These are phyloP conservation scores for Nephila pilipes DNA, from an alignment of 1,140 invertebrate genomes.

Conservation along the genomic window DNA sequence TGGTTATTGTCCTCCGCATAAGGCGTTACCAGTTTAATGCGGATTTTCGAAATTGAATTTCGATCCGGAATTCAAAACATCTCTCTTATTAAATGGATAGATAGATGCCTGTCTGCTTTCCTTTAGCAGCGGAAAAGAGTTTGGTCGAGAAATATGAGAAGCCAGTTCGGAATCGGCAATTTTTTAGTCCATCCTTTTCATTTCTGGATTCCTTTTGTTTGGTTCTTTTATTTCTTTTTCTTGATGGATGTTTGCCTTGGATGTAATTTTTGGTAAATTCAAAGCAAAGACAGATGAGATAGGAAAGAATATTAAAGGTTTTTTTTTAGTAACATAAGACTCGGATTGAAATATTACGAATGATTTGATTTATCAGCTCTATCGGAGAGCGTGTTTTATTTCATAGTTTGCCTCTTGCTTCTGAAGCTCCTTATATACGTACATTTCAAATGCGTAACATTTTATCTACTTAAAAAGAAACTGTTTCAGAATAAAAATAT, in stretches of 20 bases:
- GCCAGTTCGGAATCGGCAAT: background rate
- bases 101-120: background rate
- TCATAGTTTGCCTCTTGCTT: background rate
- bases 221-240: background rate
- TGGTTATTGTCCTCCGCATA: slow-evolving; percentile 25
- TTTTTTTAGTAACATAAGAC: background rate
- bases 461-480: no score
- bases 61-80: slow-evolving; percentile 64
- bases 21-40: slow-evolving; percentile 13
- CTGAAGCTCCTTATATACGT: background rate
- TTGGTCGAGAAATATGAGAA: slow-evolving; percentile 27
- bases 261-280: slow-evolving; percentile 51
- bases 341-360: background rate
- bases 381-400: background rate
- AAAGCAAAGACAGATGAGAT: background rate
- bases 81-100: slow-evolving; percentile 50
- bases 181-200: slow-evolving; percentile 27
- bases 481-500: no score
- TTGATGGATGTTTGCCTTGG: slow-evolving; percentile 1
- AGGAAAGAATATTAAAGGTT: background rate
- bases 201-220: slow-evolving; percentile 39
- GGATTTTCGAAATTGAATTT: slow-evolving; percentile 60
- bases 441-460: background rate
- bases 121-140: no score
- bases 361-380: slow-evolving; percentile 19